phyloP scores from a whole-genome alignment of 2,797 vertebrate species.

The Buceros bicornis region DNA sequence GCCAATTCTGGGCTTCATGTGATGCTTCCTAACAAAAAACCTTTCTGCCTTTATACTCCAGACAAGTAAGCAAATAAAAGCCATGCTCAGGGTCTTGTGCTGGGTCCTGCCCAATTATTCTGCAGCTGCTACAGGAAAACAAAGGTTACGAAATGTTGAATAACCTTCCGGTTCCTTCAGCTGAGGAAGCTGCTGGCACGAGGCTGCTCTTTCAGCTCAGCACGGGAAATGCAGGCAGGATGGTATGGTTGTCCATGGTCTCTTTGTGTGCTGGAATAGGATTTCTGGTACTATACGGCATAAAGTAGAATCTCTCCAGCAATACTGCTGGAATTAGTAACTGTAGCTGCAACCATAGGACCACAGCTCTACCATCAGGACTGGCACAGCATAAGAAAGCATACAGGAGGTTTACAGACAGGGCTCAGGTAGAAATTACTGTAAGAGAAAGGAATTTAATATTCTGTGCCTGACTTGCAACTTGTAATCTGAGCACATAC shows the following conservation, averaged over 20 bases:
- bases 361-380: background rate
- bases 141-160: background rate
- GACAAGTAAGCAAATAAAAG: background rate
- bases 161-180: background rate
- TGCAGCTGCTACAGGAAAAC: background rate
- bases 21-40: background rate
- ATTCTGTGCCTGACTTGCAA: background rate
- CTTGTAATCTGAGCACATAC: background rate
- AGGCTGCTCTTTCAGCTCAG: background rate
- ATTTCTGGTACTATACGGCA: background rate
- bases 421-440: background rate
- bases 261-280: background rate
- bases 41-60: background rate
- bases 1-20: background rate
- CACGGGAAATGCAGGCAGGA: background rate
- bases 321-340: background rate
- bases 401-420: background rate
- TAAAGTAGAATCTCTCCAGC: background rate
- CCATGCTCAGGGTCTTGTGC: background rate
- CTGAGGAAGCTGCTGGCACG: background rate
- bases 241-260: background rate
- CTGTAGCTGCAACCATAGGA: background rate
- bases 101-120: background rate
- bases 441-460: background rate
- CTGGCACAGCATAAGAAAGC: background rate